Conservation (phyloP, 2,888 invertebrate genomes). For the Heteropelma amictum region DNA sequence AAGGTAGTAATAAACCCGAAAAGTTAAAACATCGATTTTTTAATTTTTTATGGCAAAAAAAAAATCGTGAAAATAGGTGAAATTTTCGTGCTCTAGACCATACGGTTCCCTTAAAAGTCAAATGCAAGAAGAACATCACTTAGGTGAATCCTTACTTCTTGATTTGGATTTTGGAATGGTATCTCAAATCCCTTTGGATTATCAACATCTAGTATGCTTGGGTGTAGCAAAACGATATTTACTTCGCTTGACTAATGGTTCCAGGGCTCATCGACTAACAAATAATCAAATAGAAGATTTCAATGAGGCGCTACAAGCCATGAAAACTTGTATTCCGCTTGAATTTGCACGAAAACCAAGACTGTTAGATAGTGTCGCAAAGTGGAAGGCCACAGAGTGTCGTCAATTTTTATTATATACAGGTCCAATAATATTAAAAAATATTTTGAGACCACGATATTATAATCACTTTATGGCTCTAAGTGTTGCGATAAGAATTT, state of each 20-base stretch:
- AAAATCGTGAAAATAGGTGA: no score
- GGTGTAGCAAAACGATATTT: no score
- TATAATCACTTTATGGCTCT: background rate
- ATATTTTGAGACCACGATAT: background rate
- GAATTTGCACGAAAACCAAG: background rate
- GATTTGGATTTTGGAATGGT: constrained; percentile 4
- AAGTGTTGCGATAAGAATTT: background rate
- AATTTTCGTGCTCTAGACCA: no score
- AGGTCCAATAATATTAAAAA: background rate
- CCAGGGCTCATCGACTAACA: constrained; percentile 12
- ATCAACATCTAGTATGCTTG: background rate
- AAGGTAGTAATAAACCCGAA: no score
- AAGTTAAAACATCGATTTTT: no score
- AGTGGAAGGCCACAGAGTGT: background rate
- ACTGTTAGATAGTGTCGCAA: background rate
- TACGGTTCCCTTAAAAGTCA: no score
- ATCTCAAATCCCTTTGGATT: background rate
- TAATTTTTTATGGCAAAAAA: no score
- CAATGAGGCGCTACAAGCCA: constrained; percentile 1
- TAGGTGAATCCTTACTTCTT: constrained; percentile 4
- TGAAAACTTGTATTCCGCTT: background rate
- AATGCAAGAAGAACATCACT: constrained; percentile 21
- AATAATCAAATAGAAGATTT: constrained; percentile 10
- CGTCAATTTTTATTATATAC: background rate
- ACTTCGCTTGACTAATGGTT: no score